These are phyloP conservation scores for Chamaetylas fuelleborni DNA, from an alignment of 2,113 vertebrate genomes.

Conservation along the genomic window DNA sequence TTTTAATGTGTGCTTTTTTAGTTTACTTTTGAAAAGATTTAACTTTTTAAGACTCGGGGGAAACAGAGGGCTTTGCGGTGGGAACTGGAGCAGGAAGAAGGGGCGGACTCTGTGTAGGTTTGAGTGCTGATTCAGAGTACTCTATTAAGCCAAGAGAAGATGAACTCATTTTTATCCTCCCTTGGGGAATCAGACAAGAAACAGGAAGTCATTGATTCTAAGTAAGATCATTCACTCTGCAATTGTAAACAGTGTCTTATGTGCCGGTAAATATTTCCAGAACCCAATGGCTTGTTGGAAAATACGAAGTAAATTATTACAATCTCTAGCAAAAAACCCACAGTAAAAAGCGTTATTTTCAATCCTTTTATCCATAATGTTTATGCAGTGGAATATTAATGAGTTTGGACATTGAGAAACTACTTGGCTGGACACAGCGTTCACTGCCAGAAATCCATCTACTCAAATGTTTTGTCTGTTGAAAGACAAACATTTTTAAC, in stretches of 20 bases:
- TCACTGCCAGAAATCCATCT: conserved; percentile 18
- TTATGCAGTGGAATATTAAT: conserved; percentile 58
- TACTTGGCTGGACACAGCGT: conserved; percentile 25
- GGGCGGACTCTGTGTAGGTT: conserved; percentile 51
- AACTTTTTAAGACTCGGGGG: background rate
- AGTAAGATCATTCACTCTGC: conserved; percentile 72
- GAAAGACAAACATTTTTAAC: conserved; percentile 52
- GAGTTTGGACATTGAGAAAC: conserved; percentile 51
- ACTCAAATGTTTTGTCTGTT: conserved; percentile 46
- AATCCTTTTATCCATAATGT: conserved; percentile 26
- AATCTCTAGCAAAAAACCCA: conserved; percentile 5
- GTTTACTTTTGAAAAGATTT: conserved; percentile 30
- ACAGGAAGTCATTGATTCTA: conserved; percentile 78
- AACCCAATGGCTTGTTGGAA: conserved; percentile 51
- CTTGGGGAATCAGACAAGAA: conserved; percentile 72
- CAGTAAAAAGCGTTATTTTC: conserved; percentile 48
- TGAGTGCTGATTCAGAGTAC: conserved; percentile 64
- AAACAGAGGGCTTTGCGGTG: background rate
- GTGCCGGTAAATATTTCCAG: conserved; percentile 74
- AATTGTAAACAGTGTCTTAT: conserved; percentile 73
- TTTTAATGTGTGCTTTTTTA: background rate
- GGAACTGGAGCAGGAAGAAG: conserved; percentile 52
- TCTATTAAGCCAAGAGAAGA: conserved; percentile 49
- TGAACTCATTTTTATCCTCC: conserved; percentile 70
- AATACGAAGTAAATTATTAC: conserved; percentile 48